Percentiles rank a stretch among this genome's conserved stretches.
Evolutionary conservation across 2,113 vertebrate genomes (phyloP).

Genomic region (Pomatostomus ruficeps): DNA sequence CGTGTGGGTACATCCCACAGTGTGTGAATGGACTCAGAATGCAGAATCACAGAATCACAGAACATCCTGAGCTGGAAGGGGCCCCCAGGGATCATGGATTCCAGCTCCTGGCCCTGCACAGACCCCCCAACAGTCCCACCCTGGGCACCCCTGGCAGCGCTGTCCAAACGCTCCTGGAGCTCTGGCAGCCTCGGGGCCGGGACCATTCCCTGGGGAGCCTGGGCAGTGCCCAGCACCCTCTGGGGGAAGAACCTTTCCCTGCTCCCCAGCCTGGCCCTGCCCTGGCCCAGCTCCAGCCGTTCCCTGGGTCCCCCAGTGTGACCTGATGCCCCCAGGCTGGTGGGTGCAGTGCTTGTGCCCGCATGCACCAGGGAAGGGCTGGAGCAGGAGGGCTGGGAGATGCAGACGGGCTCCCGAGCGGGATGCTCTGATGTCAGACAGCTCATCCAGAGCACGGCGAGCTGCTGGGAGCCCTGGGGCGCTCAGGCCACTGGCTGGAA

Average conservation of each 20-base stretch:
- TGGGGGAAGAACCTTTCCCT: neutral
- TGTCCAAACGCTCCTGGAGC: neutral
- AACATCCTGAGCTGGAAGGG: fast-evolving
- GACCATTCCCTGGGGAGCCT: neutral
- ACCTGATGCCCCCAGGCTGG: neutral
- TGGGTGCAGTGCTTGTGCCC: neutral
- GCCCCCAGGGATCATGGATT: fast-evolving
- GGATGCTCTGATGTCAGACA: neutral
- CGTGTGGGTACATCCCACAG: fast-evolving
- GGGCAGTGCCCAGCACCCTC: neutral
- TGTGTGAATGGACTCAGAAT: neutral
- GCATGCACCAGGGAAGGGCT: fast-evolving
- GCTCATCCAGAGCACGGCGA: fast-evolving
- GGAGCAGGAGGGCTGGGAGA: neutral
- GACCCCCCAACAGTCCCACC: neutral
- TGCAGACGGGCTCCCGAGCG: neutral
- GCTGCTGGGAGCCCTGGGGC: neutral
- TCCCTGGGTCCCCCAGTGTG: neutral
- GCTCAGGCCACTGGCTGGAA: neutral
- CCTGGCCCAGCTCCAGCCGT: neutral
- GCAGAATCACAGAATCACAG: neutral
- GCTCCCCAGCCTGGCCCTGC: neutral
- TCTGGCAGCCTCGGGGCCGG: neutral
- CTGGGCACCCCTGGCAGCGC: neutral
- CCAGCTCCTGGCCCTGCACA: neutral